These are phyloP conservation scores for Natator depressus DNA, from an alignment of 2,113 vertebrate species.

Conservation along the genomic window DNA sequence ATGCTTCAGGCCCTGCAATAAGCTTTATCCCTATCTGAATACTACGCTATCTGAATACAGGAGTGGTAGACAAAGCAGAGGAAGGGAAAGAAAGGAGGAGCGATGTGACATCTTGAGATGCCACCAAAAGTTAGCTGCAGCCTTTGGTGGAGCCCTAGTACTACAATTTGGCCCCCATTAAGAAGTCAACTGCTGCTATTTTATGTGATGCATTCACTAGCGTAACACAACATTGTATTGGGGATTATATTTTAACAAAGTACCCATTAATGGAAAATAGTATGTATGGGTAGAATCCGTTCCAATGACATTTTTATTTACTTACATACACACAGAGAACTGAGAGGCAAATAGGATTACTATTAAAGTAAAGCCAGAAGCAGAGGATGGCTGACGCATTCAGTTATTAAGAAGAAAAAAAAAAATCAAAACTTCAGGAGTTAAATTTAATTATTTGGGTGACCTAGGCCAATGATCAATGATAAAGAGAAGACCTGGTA, in stretches of 20 bases:
- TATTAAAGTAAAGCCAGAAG: background rate
- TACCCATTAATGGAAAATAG: background rate
- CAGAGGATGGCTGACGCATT: background rate
- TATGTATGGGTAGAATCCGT: background rate
- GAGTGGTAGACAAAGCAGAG: background rate
- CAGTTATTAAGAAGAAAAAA: background rate
- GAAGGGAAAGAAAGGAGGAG: background rate
- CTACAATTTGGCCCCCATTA: background rate
- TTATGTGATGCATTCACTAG: background rate
- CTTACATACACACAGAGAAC: background rate
- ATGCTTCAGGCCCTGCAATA: background rate
- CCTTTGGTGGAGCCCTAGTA: background rate
- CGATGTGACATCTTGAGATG: background rate
- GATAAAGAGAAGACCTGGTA: background rate
- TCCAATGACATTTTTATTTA: background rate
- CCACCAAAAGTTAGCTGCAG: accelerated
- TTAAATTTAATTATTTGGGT: background rate
- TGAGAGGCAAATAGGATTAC: background rate
- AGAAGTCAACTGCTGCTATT: background rate
- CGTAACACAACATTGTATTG: background rate
- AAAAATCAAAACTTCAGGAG: background rate
- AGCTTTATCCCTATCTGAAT: background rate
- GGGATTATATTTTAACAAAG: conserved; percentile 14
- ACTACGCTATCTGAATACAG: background rate
- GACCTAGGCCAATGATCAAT: background rate